Conservation (phyloP, 64 coral and sea anemone species). For the Trachythela sp. region DNA sequence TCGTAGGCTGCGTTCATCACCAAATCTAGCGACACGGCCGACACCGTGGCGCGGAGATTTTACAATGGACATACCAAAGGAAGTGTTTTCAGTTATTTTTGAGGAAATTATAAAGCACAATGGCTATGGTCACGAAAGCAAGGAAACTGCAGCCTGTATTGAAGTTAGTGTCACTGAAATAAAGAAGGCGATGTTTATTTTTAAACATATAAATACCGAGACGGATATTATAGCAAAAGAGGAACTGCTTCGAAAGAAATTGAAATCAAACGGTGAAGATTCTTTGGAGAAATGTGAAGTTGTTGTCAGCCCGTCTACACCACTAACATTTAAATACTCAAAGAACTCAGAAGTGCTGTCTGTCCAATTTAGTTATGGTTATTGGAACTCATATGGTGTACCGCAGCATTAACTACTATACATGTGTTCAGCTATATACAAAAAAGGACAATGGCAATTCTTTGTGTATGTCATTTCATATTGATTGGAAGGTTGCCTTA, state of each 20-base stretch:
- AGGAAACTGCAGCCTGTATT: slow-evolving; percentile 25
- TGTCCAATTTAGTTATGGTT: slow-evolving; percentile 40
- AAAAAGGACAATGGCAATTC: not conserved
- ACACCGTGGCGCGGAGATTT: slow-evolving; percentile 39
- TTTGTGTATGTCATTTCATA: no score
- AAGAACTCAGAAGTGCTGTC: slow-evolving; percentile 39
- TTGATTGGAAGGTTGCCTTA: no score
- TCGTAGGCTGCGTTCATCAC: not conserved
- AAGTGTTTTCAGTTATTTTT: slow-evolving; percentile 32
- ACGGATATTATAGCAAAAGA: slow-evolving; percentile 12
- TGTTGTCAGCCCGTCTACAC: no score
- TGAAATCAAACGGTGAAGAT: not conserved
- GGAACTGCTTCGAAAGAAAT: slow-evolving; percentile 6
- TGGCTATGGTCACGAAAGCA: slow-evolving; percentile 13
- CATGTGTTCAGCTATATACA: not conserved
- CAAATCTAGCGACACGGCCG: not conserved
- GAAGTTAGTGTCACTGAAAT: not conserved
- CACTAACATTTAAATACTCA: slow-evolving; percentile 33
- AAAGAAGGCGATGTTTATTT: slow-evolving; percentile 31
- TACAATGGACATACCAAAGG: slow-evolving; percentile 46
- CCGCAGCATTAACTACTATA: slow-evolving; percentile 45
- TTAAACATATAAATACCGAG: no score
- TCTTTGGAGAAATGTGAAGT: slow-evolving; percentile 33
- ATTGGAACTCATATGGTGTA: slow-evolving; percentile 45
- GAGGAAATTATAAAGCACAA: slow-evolving; percentile 25